A percentile compares a stretch with the other conserved stretches of the same genome.
phyloP scores from a whole-genome alignment of 2,797 vertebrate species.

The Smutsia temminckii region DNA sequence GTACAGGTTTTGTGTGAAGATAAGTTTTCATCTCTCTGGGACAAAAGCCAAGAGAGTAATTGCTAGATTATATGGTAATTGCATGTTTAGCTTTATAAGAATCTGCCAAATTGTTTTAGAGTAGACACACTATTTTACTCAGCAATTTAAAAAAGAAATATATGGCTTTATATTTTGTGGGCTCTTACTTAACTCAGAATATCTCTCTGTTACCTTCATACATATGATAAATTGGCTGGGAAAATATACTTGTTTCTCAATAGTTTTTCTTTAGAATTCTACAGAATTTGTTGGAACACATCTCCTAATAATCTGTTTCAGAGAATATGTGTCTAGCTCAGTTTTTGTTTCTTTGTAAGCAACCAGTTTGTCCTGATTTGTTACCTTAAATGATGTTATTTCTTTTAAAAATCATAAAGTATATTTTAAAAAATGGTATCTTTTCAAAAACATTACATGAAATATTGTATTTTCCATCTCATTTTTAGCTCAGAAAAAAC shows the following conservation, averaged over 20 bases:
- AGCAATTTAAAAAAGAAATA: constrained; percentile 12
- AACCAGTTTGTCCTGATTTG: neutral
- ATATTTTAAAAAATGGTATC: neutral
- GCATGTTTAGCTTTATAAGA: constrained; percentile 10
- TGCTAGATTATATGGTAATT: neutral
- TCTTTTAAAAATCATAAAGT: neutral
- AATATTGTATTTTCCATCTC: neutral
- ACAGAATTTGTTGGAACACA: neutral
- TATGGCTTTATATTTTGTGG: constrained; percentile 4
- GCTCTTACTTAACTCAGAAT: constrained; percentile 23
- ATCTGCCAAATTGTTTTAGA: constrained; percentile 44
- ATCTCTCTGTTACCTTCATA: constrained; percentile 26
- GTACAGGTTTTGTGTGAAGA: neutral
- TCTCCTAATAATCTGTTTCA: constrained; percentile 8
- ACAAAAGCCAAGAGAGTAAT: neutral
- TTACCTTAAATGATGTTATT: neutral
- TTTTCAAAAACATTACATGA: neutral
- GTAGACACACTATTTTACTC: neutral
- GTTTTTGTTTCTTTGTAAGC: neutral
- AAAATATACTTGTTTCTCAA: neutral
- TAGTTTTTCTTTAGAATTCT: constrained; percentile 33
- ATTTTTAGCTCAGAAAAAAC: neutral
- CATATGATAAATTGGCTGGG: neutral
- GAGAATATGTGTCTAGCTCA: neutral
- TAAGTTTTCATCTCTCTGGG: constrained; percentile 14